Evolutionary conservation across 2,797 vertebrate genomes (phyloP).

Genomic region (Enteromius anoplus): DNA sequence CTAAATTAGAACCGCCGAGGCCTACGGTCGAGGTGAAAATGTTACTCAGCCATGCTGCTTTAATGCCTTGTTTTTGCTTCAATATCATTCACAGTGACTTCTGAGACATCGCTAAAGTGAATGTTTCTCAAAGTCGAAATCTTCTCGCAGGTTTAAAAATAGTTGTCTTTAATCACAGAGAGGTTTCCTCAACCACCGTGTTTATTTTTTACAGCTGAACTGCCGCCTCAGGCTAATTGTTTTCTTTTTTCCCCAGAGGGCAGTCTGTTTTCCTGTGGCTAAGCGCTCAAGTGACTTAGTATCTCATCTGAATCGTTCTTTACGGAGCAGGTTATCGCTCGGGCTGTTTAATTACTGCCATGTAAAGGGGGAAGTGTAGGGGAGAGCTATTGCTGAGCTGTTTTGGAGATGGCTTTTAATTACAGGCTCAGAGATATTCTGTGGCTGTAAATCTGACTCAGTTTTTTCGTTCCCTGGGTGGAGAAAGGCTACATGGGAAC

Average conservation of each 20-base stretch:
- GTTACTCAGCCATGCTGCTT: not conserved
- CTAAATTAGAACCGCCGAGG: constrained; percentile 35
- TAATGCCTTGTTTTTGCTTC: constrained; percentile 37
- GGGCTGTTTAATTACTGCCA: constrained; percentile 64
- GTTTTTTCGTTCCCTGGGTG: constrained; percentile 57
- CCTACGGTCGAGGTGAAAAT: constrained; percentile 24
- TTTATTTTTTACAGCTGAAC: constrained; percentile 79
- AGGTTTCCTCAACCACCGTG: constrained; percentile 70
- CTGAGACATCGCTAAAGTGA: constrained; percentile 60
- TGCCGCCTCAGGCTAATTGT: constrained; percentile 72
- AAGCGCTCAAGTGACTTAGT: constrained; percentile 56
- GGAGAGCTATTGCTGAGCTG: constrained; percentile 26
- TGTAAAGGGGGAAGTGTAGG: constrained; percentile 1
- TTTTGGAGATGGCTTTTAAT: constrained; percentile 50
- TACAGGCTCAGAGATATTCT: constrained; percentile 58
- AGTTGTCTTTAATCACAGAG: constrained; percentile 73
- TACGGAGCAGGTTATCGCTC: constrained; percentile 58
- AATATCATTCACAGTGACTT: constrained; percentile 3
- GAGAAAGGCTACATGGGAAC: constrained; percentile 65
- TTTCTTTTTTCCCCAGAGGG: constrained; percentile 61
- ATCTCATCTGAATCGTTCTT: constrained; percentile 58
- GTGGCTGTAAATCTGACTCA: constrained; percentile 62
- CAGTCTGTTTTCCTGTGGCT: constrained; percentile 67
- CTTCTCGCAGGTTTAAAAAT: constrained; percentile 72
- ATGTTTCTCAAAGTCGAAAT: constrained; percentile 65